A percentile compares a stretch with the other conserved stretches of the same genome.
These are phyloP conservation scores for Caranx melampygus DNA, from an alignment of 2,113 vertebrate genomes.

Conservation along the genomic window DNA sequence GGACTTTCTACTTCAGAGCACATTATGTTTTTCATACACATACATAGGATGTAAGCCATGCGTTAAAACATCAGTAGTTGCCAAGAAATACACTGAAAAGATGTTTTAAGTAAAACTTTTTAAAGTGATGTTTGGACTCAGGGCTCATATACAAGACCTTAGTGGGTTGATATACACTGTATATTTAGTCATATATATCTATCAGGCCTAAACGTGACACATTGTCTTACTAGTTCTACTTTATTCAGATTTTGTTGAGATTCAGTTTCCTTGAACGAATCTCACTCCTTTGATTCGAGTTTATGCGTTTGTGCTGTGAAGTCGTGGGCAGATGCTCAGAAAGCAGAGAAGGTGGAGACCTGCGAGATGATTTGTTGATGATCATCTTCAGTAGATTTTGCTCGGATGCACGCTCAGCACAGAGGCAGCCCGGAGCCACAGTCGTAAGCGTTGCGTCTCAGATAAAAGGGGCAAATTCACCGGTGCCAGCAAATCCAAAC, in stretches of 20 bases:
- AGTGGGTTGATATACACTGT: background rate
- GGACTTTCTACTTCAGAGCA: too few species aligned
- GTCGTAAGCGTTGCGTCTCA: conserved; percentile 35
- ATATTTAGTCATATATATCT: background rate
- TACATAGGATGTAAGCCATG: too few species aligned
- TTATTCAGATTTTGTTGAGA: conserved; percentile 9
- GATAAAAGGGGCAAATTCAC: conserved; percentile 55
- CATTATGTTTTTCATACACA: too few species aligned
- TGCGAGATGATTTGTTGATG: conserved; percentile 61
- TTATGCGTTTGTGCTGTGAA: conserved; percentile 27
- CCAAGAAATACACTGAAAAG: too few species aligned
- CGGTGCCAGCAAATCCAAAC: conserved; percentile 63
- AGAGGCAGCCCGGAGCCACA: conserved; percentile 57
- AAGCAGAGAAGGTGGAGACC: conserved; percentile 51
- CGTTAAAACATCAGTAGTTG: too few species aligned
- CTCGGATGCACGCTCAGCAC: conserved; percentile 57
- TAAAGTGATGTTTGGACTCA: background rate
- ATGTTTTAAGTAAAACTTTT: background rate
- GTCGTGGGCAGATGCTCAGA: conserved; percentile 43
- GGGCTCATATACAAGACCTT: background rate
- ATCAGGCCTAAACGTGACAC: background rate
- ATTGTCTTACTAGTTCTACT: background rate
- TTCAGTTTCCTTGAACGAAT: background rate
- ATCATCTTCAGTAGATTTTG: conserved; percentile 53
- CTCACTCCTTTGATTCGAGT: conserved; percentile 26